Percentiles rank a stretch among this genome's conserved stretches.
phyloP scores from a whole-genome alignment of 2,113 vertebrate species.

The Myotis yumanensis region DNA sequence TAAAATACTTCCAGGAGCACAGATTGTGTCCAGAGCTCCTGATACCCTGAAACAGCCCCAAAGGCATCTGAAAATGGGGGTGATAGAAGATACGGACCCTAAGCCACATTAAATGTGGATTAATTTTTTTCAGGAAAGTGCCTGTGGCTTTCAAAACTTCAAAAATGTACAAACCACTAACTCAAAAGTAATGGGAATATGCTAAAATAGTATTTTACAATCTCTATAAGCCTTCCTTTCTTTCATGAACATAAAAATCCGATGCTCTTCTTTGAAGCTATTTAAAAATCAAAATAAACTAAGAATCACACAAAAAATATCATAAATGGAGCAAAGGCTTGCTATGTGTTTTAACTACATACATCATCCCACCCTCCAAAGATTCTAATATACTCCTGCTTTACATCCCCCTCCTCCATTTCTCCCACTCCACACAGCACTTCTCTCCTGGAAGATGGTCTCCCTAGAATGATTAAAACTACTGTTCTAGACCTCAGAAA shows the following conservation, averaged over 20 bases:
- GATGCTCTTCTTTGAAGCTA: neutral
- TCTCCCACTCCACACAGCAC: too few relatives aligned
- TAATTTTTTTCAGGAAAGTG: neutral
- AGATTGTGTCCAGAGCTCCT: neutral
- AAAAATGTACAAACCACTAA: neutral
- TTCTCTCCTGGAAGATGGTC: neutral
- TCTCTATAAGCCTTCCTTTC: neutral
- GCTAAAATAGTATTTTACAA: neutral
- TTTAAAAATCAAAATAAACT: conserved; percentile 8
- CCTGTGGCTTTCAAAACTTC: neutral
- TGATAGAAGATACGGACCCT: neutral
- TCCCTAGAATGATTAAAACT: neutral
- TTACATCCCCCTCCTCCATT: too few relatives aligned
- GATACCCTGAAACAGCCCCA: neutral
- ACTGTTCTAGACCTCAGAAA: neutral
- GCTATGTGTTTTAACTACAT: neutral
- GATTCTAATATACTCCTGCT: neutral
- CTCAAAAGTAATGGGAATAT: neutral
- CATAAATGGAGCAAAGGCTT: neutral
- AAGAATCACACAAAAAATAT: neutral
- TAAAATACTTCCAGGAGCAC: neutral
- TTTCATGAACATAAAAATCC: neutral
- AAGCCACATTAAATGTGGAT: neutral
- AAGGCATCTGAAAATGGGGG: neutral
- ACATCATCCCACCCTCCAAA: neutral